phyloP scores from a whole-genome alignment of 2,888 invertebrate genomes.

The Seira sanloemensis region DNA sequence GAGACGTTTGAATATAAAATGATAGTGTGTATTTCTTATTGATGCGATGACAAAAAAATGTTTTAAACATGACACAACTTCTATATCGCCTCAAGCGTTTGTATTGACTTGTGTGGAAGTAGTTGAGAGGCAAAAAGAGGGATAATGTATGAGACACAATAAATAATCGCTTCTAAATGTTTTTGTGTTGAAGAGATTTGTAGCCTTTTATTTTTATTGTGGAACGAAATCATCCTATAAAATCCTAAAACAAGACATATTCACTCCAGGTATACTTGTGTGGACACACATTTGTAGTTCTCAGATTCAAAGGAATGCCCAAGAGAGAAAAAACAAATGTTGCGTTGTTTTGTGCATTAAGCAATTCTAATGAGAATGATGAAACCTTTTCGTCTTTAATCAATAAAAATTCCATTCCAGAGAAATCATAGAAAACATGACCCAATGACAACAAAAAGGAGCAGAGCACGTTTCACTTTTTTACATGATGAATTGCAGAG shows the following conservation, averaged over 20 bases:
- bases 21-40: not conserved
- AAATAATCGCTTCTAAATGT: slow-evolving; percentile 16
- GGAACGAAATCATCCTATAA: not conserved
- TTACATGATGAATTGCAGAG: not conserved
- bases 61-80: slow-evolving; percentile 14
- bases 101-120: slow-evolving; percentile 2
- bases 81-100: not conserved
- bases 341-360: not conserved
- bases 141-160: not conserved
- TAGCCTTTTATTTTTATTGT: slow-evolving; percentile 40
- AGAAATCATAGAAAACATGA: slow-evolving; percentile 5
- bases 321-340: not conserved
- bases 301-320: not conserved
- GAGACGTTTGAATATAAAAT: not conserved
- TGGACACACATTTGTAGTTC: too few relatives aligned
- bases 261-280: too few relatives aligned
- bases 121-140: too few relatives aligned
- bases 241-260: not conserved
- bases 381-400: not conserved
- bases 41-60: slow-evolving; percentile 6
- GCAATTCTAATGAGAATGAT: slow-evolving; percentile 14
- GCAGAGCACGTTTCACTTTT: not conserved
- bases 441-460: not conserved
- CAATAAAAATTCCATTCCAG: slow-evolving; percentile 16
- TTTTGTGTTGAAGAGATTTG: slow-evolving; percentile 39